phyloP scores from a whole-genome alignment of 2,888 invertebrate species.

The Lucinisca nassula region DNA sequence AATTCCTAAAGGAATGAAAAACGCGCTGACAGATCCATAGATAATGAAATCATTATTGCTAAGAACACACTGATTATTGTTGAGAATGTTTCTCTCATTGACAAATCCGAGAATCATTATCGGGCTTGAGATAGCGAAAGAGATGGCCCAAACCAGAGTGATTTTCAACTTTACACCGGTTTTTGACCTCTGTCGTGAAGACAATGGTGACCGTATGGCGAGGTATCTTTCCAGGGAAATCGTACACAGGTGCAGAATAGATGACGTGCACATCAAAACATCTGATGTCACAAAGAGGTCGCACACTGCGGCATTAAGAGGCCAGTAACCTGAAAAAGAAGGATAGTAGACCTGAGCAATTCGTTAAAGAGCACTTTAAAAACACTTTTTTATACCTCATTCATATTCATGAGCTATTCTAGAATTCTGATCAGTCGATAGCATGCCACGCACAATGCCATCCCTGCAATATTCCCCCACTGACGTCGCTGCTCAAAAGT shows the following conservation, averaged over 20 bases:
- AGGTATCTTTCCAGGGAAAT: constrained; percentile 92
- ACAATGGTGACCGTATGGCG: constrained; percentile 96
- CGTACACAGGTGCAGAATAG: constrained; percentile 90
- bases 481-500: too few relatives aligned
- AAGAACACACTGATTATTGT: constrained; percentile 90
- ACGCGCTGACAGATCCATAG: constrained; percentile 97
- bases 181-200: constrained; percentile 85
- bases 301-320: constrained; percentile 90
- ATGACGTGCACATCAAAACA: constrained; percentile 90
- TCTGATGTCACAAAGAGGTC: constrained; percentile 90
- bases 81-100: constrained; percentile 90
- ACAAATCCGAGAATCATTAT: constrained; percentile 88
- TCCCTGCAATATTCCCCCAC: too few relatives aligned
- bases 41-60: constrained; percentile 90
- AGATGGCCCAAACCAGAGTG: constrained; percentile 97
- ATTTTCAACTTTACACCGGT: constrained; percentile 92
- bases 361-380: too few relatives aligned
- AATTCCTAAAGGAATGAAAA: constrained; percentile 97
- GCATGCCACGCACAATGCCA: too few relatives aligned
- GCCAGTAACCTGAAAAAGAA: constrained; percentile 94
- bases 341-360: too few relatives aligned
- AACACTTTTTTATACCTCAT: too few relatives aligned
- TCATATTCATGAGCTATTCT: too few relatives aligned
- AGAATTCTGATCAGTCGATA: too few relatives aligned
- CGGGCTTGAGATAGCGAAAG: constrained; percentile 89